Base-by-base conservation (phyloP, 2,888 invertebrate species). In the Notodonta dromedarius region DNA sequence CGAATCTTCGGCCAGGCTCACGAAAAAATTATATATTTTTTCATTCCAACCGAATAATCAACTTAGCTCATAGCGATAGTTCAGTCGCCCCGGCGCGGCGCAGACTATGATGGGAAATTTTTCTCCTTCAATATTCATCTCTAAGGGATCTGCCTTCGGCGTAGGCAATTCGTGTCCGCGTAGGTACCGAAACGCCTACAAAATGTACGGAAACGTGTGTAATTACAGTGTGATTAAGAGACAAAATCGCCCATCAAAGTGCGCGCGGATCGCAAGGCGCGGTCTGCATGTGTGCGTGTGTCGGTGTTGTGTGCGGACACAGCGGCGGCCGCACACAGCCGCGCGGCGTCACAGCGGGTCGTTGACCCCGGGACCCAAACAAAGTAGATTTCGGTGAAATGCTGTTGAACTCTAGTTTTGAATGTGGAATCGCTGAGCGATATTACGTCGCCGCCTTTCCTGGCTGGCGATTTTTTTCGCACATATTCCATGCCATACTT, bases 311-410 rank as follows among this genome's bases (percentile, higher is more conserved):
- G 83, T 83, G 71, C 75, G 74, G 68, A 87, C 80, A 73, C 63
- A 79, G 76, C 80, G 85, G 82, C 83, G 86, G 85, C 83, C 88
- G 87, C 92, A 90, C 90, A 91, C 89, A 83, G 73, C 67, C 85
- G 71, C 74, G 76, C 70, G 71, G 87, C 91, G 90, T 89, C 90
- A 89, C 84, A 80, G 74, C 77, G 80, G 91, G 84, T 88, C 93
- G 77, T 85, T 84, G 92, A 91, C 90, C 94, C 89, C 83, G 77
- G 88, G 90, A 91, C 93, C 93, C 92, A 93, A 93, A 93, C 93
- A 93, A 91, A 90, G 92, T 92, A 88, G 90, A 92, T 90, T 93
- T 93, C 90, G 93, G 92, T 93, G 91, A 91, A 92, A 91, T 89
- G 93, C 86, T 91, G 87, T 91, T 93, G 93, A 93, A 93, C 93